These are phyloP conservation scores for Colossoma macropomum DNA, from an alignment of 2,113 vertebrate genomes.

Conservation along the genomic window DNA sequence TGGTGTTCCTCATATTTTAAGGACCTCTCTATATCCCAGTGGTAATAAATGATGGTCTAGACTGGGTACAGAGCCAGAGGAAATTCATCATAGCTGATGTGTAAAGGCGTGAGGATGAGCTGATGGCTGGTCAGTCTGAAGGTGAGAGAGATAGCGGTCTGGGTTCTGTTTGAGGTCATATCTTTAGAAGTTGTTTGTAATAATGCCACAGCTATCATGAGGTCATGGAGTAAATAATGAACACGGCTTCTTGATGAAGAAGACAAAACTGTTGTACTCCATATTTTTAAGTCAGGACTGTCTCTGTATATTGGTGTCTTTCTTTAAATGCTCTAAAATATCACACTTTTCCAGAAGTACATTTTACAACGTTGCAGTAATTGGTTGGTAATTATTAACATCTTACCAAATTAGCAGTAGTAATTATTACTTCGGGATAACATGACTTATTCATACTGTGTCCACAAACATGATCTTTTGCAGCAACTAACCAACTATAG, in stretches of 20 bases:
- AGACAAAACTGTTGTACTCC: background rate
- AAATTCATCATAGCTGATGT: slow-evolving; percentile 50
- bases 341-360: no score
- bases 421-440: no score
- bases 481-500: no score
- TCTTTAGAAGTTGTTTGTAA: slow-evolving; percentile 30
- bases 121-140: slow-evolving; percentile 50
- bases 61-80: slow-evolving; percentile 37
- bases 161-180: slow-evolving; percentile 37
- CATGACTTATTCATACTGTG: no score
- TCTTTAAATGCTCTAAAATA: background rate
- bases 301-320: background rate
- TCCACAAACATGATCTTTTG: no score
- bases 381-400: no score
- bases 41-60: slow-evolving; percentile 55
- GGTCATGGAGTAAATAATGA: slow-evolving; percentile 14
- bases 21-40: slow-evolving; percentile 26
- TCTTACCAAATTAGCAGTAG: no score
- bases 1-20: slow-evolving; percentile 53
- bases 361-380: no score
- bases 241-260: background rate
- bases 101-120: slow-evolving; percentile 28
- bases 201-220: slow-evolving; percentile 8
- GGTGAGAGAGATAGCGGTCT: slow-evolving; percentile 42
- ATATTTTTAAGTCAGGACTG: background rate